Evolutionary conservation across 2,797 vertebrate species (phyloP), one percentile per base, ranked within the genome.

Genomic region (Staurois parvus): DNA sequence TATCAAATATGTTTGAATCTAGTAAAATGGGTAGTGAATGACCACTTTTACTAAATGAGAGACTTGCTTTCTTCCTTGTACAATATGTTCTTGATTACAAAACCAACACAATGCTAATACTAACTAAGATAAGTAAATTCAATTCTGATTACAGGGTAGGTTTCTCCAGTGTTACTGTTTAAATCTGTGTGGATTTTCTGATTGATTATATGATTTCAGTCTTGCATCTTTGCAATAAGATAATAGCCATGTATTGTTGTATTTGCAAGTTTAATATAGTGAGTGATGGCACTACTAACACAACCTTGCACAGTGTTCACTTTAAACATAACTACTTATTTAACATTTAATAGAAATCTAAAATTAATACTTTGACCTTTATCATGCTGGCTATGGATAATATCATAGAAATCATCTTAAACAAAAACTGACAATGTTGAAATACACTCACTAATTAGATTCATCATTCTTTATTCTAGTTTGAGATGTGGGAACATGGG

Each of bases 181-280:
- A 67, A 62, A 4, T 30, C 29, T 17, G 28, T 69, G 4, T 21
- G 15, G 15, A 30, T 30, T 69, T 69, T 30, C 2, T 32, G 28
- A 69, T 69, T 69, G 67, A 69, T 69, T 30, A 30, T 69, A 69
- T 19, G 67, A 29, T 69, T 69, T 69, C 67, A 34, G 2, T 67
- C 11, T 69, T 69, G 67, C 15, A 69, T 69, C 67, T 69, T 17
- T 69, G 67, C 17, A 29, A 17, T 34, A 28, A 69, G 67, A 17
- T 69, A 69, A 30, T 69, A 69, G 1, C 29, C 29, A 19, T 4
- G 15, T 69, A 69, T 69, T 69, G 66, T 68, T 30, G 30, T 13
- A 68, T 30, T 68, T 68, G 26, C 59, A 62, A n/a, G 59, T 62
- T 62, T 62, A 62, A 62, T 62, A 62, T 11, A 62, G 59, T 26